Evolutionary conservation across 2,113 vertebrate species (phyloP).

Genomic region (Bujurquina vittata): DNA sequence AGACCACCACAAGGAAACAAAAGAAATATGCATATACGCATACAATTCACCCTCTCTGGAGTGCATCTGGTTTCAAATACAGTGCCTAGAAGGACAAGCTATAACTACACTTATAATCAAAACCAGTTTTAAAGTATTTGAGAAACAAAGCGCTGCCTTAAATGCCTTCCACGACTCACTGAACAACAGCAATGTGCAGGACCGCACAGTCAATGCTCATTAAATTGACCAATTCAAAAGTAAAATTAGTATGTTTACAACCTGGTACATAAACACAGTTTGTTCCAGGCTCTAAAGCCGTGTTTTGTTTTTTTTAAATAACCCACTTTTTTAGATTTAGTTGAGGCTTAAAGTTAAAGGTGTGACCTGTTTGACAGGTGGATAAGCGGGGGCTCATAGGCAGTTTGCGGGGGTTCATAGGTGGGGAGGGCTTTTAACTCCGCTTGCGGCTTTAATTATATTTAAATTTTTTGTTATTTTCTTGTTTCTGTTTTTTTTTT

Average conservation of each 20-base stretch:
- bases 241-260: neutral
- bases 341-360: neutral
- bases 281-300: neutral
- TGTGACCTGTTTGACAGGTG: neutral
- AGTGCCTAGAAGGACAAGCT: neutral
- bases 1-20: neutral
- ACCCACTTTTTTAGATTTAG: neutral
- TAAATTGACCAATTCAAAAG: neutral
- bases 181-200: neutral
- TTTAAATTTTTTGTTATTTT: no score
- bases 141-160: neutral
- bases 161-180: neutral
- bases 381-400: no score
- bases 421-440: no score
- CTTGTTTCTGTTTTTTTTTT: no score
- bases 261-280: neutral
- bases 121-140: neutral
- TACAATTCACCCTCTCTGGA: neutral
- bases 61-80: neutral
- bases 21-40: neutral
- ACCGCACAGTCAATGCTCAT: neutral
- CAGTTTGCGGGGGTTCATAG: no score
- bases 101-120: neutral
- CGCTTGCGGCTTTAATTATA: no score
- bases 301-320: neutral